Evolutionary conservation across 2,797 vertebrate genomes (phyloP), one percentile per base, ranked within the genome.

Genomic region (Hoplostethus mediterraneus): DNA sequence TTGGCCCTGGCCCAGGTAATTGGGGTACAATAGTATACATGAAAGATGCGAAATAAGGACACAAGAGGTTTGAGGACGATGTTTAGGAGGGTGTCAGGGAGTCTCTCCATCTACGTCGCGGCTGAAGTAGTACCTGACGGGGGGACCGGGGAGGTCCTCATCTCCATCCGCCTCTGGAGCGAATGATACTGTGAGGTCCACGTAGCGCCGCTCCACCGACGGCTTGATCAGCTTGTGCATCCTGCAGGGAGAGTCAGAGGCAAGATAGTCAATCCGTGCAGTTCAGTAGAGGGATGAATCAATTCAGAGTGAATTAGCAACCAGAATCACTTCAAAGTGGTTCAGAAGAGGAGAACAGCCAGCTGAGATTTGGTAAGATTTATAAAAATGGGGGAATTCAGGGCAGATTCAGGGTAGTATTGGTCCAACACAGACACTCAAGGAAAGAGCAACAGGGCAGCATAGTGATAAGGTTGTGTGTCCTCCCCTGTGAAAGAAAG

Each of bases 221-320:
- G 98, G 97, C 84, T 98, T 99, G 88, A 99, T 96, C 83, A 99
- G 94, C 86, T 99, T 99, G 87, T 98, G 97, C 98, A 99, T 99
- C 89, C 98, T 99, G 79, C 13, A 61, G 31, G 52, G 14, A 11
- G 31, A 79, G 28, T 48, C 38, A 59, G 17, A 49, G 38, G 48
- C 28, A 9, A 21, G 8, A 3, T 12, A 36, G 33, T 7, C 7
- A 36, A 30, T 12, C 14, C 11, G 17, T 13, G 12, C 2, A 45
- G 42, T 7, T 47, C 16, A 33, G 60, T 48, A 36, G 53, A 33
- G 3, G 53, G 40, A 63, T 44, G 31, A 59, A 30, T 59, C 9
- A 68, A 42, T 17, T 61, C 17, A 3, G 6, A 9, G 52, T 0
- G 28, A 40, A 40, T 14, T 36, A 52, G 42, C 17, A 4, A 38